A percentile compares a stretch with the other conserved stretches of the same genome.
Conservation (phyloP, 2,888 invertebrate species). For the Perdita meconis region DNA sequence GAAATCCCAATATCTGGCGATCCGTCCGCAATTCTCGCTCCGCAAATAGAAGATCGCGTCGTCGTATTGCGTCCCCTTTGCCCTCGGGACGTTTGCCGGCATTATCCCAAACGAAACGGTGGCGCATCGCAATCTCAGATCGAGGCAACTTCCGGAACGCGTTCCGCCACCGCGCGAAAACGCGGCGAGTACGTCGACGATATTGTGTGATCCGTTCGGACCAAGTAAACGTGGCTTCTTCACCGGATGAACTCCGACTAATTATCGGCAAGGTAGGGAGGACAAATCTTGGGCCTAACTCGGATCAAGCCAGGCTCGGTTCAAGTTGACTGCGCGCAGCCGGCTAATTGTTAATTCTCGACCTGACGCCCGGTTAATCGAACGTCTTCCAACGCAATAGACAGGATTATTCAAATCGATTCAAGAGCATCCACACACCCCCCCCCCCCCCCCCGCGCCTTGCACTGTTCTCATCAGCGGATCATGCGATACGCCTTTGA, state of each 20-base stretch:
- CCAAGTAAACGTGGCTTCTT: background rate
- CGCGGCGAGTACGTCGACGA: background rate
- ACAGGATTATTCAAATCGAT: conserved; percentile 43
- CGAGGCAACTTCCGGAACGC: conserved; percentile 5
- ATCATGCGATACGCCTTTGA: conserved; percentile 58
- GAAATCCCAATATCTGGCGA: conserved; percentile 40
- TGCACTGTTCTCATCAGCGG: conserved; percentile 15
- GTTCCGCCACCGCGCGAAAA: background rate
- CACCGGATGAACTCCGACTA: background rate
- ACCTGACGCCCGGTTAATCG: conserved; percentile 20
- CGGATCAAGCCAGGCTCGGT: conserved; percentile 6
- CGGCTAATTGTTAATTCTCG: conserved; percentile 45
- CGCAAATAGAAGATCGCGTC: conserved; percentile 27
- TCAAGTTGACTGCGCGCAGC: background rate
- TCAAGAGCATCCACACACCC: conserved; percentile 22
- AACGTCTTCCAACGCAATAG: conserved; percentile 42
- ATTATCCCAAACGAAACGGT: conserved; percentile 25
- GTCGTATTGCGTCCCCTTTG: conserved; percentile 7
- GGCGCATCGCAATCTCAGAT: conserved; percentile 24
- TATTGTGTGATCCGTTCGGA: background rate
- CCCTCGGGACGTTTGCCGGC: conserved; percentile 7
- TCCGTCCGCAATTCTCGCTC: conserved; percentile 18
- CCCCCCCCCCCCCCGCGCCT: no score
- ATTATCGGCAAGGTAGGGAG: background rate
- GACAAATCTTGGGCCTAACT: conserved; percentile 3